Evolutionary conservation across 2,797 vertebrate genomes (phyloP), one percentile per base, ranked within the genome.

Genomic region (Enteromius argenteus): DNA sequence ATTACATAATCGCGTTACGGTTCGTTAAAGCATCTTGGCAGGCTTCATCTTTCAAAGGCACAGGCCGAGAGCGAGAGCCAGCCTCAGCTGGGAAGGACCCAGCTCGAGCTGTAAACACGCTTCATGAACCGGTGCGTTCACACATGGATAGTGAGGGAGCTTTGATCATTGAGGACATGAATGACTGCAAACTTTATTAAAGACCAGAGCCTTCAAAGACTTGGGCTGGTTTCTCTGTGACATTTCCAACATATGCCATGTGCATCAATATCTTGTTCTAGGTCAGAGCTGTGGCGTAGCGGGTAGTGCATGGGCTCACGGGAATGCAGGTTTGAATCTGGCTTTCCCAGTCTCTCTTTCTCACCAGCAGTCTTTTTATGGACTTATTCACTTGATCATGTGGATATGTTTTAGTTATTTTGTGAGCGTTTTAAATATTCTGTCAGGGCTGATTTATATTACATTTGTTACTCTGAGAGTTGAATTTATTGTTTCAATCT

Each of bases 1-100:
- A 73, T 88, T 86, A 86, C 77, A 84, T 86, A 88, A 88, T 79
- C 42, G 10, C 9, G 46, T 83, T 80, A 73, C 6, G 72, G 72
- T 80, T 79, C 53, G 11, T 83, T 74, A 83, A 71, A 71, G 67
- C 71, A 32, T 80, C 71, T 85, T 77, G 86, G 71, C 83, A 80
- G 64, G 44, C 64, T 53, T 85, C 80, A 78, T 86, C 68, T 79
- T 83, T 73, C 69, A 73, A 83, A 74, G 66, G 30, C n/a, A 76
- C 35, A 69, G 74, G 64, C 74, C 51, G 19, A 78, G 37, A 84
- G 51, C 8, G n/a, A 56, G 82, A 69, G 23, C 82, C 64, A 42
- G 64, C 37, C 81, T 75, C 60, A 46, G 62, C 37, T 68, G 81
- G 37, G 81, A 68, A 76, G 46, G 32, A 30, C 60, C 56, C 1